Percentiles rank a stretch among this genome's conserved stretches.
These are phyloP conservation scores for Hyposoter didymator DNA, from an alignment of 2,888 invertebrate species.

Conservation along the genomic window DNA sequence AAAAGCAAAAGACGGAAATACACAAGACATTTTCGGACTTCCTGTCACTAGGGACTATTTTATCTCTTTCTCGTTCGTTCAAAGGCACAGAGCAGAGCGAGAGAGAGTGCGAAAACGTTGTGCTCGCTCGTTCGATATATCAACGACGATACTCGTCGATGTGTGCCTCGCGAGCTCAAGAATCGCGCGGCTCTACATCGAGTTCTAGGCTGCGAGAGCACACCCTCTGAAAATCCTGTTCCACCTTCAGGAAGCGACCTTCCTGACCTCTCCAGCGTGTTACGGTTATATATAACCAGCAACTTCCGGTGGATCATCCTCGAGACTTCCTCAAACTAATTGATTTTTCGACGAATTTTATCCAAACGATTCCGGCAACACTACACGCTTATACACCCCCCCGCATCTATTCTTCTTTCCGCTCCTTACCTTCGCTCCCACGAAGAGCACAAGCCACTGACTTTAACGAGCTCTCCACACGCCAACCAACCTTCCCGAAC, in stretches of 20 bases:
- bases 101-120: background rate
- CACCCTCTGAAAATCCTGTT: constrained; percentile 45
- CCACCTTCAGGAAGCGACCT: constrained; percentile 57
- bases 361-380: constrained; percentile 56
- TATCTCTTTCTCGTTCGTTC: constrained; percentile 44
- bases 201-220: constrained; percentile 41
- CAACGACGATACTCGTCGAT: constrained; percentile 14
- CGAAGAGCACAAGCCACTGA: constrained; percentile 22
- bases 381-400: background rate
- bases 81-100: background rate
- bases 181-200: constrained; percentile 38
- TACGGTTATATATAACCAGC: constrained; percentile 15
- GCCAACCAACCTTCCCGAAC: constrained; percentile 42
- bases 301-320: constrained; percentile 76
- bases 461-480: constrained; percentile 59
- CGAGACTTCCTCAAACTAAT: constrained; percentile 77
- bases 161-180: constrained; percentile 32
- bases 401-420: background rate
- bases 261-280: constrained; percentile 34
- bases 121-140: constrained; percentile 13
- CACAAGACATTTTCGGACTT: constrained; percentile 71
- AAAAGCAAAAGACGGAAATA: constrained; percentile 66
- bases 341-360: constrained; percentile 81
- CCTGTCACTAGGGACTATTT: constrained; percentile 64
- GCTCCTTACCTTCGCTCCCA: background rate